Evolutionary conservation across 2,888 invertebrate species (phyloP).

Genomic region (Apamea epomidion): DNA sequence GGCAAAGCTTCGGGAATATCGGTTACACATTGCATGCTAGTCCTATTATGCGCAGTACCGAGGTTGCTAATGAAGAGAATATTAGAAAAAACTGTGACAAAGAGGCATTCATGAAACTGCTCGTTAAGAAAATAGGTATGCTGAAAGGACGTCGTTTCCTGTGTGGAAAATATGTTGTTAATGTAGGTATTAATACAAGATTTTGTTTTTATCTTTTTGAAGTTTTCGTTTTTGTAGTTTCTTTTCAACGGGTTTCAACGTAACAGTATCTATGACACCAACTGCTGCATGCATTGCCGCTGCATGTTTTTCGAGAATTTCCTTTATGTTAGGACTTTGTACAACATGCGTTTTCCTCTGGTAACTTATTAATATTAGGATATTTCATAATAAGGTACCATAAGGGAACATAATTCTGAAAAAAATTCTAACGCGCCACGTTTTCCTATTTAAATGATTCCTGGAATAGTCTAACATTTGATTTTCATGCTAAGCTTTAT

Average conservation of each 20-base stretch:
- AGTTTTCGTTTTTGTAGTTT: neutral
- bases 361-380: neutral
- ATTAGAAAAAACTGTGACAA: constrained; percentile 45
- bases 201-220: neutral
- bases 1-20: constrained; percentile 74
- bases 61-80: constrained; percentile 43
- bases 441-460: neutral
- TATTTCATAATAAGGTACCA: neutral
- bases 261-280: neutral
- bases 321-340: neutral
- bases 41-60: constrained; percentile 35
- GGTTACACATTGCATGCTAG: constrained; percentile 69
- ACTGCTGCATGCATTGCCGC: neutral
- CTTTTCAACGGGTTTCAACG: constrained; percentile 11
- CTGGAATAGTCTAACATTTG: neutral
- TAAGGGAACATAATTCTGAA: neutral
- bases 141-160: constrained; percentile 17
- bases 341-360: neutral
- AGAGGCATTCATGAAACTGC: constrained; percentile 28
- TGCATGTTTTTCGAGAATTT: neutral
- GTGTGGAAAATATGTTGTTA: constrained; percentile 13
- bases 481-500: neutral
- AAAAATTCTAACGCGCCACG: neutral
- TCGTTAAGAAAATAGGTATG: constrained; percentile 39
- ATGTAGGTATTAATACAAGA: neutral